Percentiles rank a stretch among this genome's conserved stretches.
Conservation (phyloP, 2,797 vertebrate genomes). For the Coendou prehensilis region DNA sequence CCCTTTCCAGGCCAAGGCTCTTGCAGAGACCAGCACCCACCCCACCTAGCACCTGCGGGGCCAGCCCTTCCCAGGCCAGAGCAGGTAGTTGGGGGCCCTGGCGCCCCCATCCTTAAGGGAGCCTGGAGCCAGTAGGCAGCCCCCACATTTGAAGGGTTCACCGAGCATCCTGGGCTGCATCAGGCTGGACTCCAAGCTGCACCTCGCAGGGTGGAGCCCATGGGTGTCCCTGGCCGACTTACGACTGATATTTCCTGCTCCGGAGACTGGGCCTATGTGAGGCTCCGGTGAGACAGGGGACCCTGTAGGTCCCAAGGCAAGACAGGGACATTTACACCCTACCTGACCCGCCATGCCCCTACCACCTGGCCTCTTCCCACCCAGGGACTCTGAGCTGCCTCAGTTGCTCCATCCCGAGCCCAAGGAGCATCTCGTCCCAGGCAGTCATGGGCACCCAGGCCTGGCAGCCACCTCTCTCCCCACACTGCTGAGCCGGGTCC, state of each 20-base stretch:
- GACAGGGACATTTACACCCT: neutral
- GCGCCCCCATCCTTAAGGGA: too few relatives aligned
- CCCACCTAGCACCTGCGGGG: fast-evolving
- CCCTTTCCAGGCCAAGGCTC: neutral
- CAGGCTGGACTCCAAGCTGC: neutral
- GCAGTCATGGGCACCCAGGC: neutral
- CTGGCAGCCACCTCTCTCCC: neutral
- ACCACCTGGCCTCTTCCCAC: neutral
- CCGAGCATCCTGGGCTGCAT: neutral
- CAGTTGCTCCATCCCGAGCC: neutral
- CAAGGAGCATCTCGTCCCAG: neutral
- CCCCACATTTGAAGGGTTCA: neutral
- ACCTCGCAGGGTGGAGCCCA: neutral
- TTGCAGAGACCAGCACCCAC: neutral
- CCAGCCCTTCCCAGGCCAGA: neutral
- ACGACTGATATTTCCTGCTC: neutral
- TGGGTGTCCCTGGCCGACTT: neutral
- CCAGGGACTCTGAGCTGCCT: neutral
- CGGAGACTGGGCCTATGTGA: neutral
- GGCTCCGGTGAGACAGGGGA: too few relatives aligned
- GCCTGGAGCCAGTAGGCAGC: neutral
- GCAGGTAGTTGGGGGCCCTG: too few relatives aligned
- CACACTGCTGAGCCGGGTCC: conserved; percentile 4
- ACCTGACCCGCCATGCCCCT: neutral
- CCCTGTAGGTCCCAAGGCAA: neutral